phyloP scores from a whole-genome alignment of 2,113 vertebrate genomes.

The Megaceryle maxima region DNA sequence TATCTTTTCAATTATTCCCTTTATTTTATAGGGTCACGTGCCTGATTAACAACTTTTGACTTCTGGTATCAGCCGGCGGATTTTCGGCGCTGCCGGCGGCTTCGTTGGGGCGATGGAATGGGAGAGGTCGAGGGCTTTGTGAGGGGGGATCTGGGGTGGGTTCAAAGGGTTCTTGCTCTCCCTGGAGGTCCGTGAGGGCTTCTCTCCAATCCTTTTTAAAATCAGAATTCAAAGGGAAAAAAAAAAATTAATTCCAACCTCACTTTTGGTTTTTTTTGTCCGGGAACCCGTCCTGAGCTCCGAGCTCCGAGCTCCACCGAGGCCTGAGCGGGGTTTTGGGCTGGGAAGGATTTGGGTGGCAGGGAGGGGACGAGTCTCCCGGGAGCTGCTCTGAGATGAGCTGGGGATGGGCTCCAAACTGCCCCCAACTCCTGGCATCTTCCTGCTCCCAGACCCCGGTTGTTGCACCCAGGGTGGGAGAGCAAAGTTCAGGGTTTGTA shows the following conservation, averaged over 20 bases:
- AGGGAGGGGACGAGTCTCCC: neutral
- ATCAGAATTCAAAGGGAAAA: neutral
- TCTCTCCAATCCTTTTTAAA: neutral
- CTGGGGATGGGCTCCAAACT: neutral
- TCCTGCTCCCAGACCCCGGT: neutral
- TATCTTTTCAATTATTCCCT: conserved; percentile 77
- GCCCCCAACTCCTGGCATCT: neutral
- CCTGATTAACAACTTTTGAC: conserved; percentile 68
- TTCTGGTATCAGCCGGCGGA: conserved; percentile 35
- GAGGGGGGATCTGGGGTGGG: neutral
- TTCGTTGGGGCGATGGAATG: neutral
- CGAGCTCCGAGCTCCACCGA: neutral
- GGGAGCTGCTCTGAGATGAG: neutral
- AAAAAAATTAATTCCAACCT: too few species aligned
- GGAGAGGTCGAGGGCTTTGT: too few species aligned
- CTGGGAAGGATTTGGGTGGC: neutral
- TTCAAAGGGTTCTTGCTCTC: neutral
- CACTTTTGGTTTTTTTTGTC: neutral
- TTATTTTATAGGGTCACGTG: conserved; percentile 73
- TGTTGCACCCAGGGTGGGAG: too few species aligned
- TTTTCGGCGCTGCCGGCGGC: neutral
- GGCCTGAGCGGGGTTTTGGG: neutral
- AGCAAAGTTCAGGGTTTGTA: neutral
- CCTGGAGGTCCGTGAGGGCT: neutral
- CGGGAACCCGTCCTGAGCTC: neutral